Base-by-base conservation (phyloP, 2,888 invertebrate species). In the Cheilosia urbana region DNA sequence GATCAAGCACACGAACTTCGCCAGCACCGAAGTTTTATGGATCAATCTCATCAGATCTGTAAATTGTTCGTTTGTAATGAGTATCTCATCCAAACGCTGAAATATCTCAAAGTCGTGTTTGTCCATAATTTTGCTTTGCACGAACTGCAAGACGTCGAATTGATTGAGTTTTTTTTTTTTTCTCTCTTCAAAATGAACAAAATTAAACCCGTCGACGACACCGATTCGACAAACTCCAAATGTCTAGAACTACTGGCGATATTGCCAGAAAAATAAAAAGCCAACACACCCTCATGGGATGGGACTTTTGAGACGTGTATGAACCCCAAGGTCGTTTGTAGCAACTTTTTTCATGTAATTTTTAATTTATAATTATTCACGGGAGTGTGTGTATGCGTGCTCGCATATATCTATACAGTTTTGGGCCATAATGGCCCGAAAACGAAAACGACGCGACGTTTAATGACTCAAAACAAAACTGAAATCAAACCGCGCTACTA, bases 91-190 rank as follows among this genome's bases (percentile, higher is more conserved):
- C 71, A 84, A 76, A 71, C 84, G 80, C 30, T 84, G 63, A 62
- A 84, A 84, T 60, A 84, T 80, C 47, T 84, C 84, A 60, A 84
- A 84, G 42, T 76, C 84, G 53, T 80, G 60, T 71, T 84, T 84
- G 60, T 84, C 84, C 84, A 84, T 84, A 30, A n/a, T 71, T 55
- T 51, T 49, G 62, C 34, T 71, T 40, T 62, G 13, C 0, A 17
- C 66, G 51, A 24, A 60, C 68, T 45, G 6, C n/a, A 30, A 45
- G 19, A 7, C 1, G 13, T 17, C n/a, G 21, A 21, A 53, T 21
- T 45, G 42, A 30, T 53, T 34, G 19, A 60, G 9, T 19, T 27
- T 34, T 37, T 49, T 17, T 58, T 2, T 49, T 49, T 40, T 7
- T 30, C 2, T 9, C 30, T 13, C 9, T 42, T 21, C n/a, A 15